phyloP scores from a whole-genome alignment of 1,140 invertebrate genomes.

The Nixonia krombeini region DNA sequence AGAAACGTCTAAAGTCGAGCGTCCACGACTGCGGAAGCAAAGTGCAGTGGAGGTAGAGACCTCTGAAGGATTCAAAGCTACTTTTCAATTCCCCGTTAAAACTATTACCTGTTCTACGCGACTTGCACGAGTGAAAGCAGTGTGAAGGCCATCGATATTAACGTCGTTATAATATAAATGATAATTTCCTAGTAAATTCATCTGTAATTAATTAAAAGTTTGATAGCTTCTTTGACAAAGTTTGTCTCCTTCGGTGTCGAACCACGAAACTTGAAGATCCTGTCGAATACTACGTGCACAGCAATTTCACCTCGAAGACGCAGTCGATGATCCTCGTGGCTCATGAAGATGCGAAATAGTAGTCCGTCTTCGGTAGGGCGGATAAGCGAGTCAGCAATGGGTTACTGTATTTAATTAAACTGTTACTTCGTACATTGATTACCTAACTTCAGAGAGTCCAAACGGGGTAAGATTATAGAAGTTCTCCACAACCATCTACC shows the following conservation, averaged over 20 bases:
- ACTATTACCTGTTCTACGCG: too few species aligned
- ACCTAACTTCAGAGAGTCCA: conserved; percentile 55
- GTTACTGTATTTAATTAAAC: conserved; percentile 64
- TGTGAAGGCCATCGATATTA: neutral
- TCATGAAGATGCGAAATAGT: conserved; percentile 50
- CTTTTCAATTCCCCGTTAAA: too few species aligned
- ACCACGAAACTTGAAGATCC: conserved; percentile 51
- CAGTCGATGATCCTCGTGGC: conserved; percentile 52
- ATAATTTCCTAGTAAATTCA: conserved; percentile 39
- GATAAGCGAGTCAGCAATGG: conserved; percentile 53
- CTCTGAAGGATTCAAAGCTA: too few species aligned
- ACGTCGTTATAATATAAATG: conserved; percentile 17
- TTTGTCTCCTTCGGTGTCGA: conserved; percentile 51
- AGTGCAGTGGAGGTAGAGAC: too few species aligned
- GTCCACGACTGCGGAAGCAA: too few species aligned
- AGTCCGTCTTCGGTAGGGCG: conserved; percentile 48
- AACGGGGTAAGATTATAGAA: conserved; percentile 60
- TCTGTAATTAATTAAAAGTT: conserved; percentile 52
- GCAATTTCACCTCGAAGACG: conserved; percentile 48
- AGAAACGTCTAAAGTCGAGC: too few species aligned
- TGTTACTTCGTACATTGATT: conserved; percentile 64
- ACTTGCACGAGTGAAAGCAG: too few species aligned
- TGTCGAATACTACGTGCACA: conserved; percentile 50
- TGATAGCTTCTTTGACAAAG: conserved; percentile 46
- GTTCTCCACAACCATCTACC: conserved; percentile 46